Base-by-base conservation (phyloP, 2,797 vertebrate genomes). In the Galaxias olidus region DNA sequence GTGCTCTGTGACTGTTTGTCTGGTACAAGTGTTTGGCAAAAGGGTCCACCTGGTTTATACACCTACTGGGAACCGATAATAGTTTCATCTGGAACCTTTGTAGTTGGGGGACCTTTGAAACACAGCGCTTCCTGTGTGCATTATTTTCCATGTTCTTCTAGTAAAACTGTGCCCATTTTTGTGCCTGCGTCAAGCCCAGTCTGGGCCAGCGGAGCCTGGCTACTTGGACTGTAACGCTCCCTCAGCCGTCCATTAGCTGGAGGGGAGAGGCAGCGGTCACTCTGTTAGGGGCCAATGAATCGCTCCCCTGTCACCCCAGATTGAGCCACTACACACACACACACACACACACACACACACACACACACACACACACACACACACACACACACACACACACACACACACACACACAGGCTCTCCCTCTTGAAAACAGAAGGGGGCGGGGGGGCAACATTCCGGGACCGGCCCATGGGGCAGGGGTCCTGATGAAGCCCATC, bases 401-500 rank as follows among this genome's bases (percentile, higher is more conserved):
- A 53, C 44, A 44, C 15, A 13, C 40, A 46, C 17, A 42, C 11
- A n/a, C 50, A 18, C 51, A 40, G 17, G 4, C 18, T 11, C 14
- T 11, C 61, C 46, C 54, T 14, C 10, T 10, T 47, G 10, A 60
- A 71, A 66, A 62, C 76, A 77, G 77, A 74, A 71, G 75, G 51
- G 76, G 51, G 65, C 63, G 71, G 74, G 58, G 72, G 68, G 61
- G 75, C 73, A 76, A 63, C 55, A 63, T 68, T 71, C 67, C 75
- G 65, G 75, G 66, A 71, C 67, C 54, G 65, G 62, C 47, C 68
- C 76, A 80, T 82, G 75, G 60, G 77, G 72, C 74, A 64, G 66
- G 66, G 68, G 73, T 68, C 72, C 69, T 87, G 84, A 89, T 89
- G 82, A 86, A 87, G 77, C 75, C 81, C 79, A 89, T 89, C 83